Conservation (phyloP, 2,113 vertebrate genomes). For the Psittacus erithacus region DNA sequence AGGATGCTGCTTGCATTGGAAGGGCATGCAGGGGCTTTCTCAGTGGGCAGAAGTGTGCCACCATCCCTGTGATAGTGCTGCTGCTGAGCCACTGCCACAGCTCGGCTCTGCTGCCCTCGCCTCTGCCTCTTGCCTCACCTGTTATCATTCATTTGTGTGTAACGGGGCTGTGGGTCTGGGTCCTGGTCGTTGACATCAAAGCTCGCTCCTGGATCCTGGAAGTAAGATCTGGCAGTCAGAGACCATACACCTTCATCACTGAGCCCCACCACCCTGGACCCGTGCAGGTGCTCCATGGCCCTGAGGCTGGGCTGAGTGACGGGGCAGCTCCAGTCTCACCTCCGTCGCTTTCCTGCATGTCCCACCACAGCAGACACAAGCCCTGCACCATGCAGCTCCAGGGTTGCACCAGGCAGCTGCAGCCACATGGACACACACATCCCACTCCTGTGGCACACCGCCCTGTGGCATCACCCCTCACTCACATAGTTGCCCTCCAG, state of each 20-base stretch:
- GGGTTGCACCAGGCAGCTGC: rapidly evolving
- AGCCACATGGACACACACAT: background rate
- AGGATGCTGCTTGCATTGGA: rapidly evolving
- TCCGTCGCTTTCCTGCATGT: rapidly evolving
- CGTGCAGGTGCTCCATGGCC: rapidly evolving
- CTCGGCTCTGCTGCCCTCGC: background rate
- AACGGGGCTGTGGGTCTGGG: constrained; percentile 93
- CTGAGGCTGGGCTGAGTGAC: background rate
- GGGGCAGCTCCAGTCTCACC: background rate
- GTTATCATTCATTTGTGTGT: constrained; percentile 97
- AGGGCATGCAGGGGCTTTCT: background rate
- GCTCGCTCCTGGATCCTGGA: constrained; percentile 90
- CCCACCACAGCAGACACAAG: rapidly evolving
- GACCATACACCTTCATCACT: rapidly evolving
- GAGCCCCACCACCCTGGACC: rapidly evolving
- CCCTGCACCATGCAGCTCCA: rapidly evolving
- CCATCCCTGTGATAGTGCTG: background rate
- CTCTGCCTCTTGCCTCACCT: constrained; percentile 73
- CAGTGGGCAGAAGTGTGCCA: rapidly evolving
- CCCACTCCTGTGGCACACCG: rapidly evolving
- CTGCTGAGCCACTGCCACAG: rapidly evolving
- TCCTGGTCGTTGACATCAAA: constrained; percentile 98
- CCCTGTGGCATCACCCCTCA: background rate
- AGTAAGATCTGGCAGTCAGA: background rate
- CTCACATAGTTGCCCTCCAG: constrained; percentile 94